Evolutionary conservation across 2,113 vertebrate species (phyloP), one percentile per base, ranked within the genome.

Genomic region (Epinephelus moara): DNA sequence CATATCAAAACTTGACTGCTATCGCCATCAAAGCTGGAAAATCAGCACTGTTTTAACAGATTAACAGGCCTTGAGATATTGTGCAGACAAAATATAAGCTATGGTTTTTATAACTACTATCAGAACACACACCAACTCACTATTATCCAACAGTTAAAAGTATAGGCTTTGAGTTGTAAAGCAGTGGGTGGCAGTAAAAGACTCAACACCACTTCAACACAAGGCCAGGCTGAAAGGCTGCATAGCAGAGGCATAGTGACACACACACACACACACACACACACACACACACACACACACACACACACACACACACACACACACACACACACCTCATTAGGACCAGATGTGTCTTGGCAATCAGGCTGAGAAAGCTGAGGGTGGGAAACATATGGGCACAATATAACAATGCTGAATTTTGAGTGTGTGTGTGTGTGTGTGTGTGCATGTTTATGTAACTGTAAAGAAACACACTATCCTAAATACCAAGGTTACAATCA

Each of bases 291-390:
- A 77, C 71, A 80, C 53, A 45, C 74, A 72, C 53, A 63, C 55
- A 71, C 69, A 52, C 73, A 80, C 75, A 25, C 71, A 71, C 73
- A 60, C 68, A 78, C 80, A 84, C 62, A 81, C 70, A 69, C 70
- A 70, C 79, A 68, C 82, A 86, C 85, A 90, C 89, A 74, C 83
- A 76, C 87, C 82, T 85, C 89, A 93, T 94, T 93, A 93, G 84
- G 88, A 93, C 91, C 93, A 94, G 92, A 94, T 94, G 92, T 93
- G 92, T 50, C 68, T 85, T 92, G 91, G 91, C 86, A 92, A 88
- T 88, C 89, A 82, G 81, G 88, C 88, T 87, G 87, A 90, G 89
- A 94, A 92, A 85, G 76, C 92, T 14, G 60, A 88, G 91, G 85
- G 89, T 90, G 92, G 89, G 94, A 94, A 94, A 92, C 92, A 92